These are phyloP conservation scores for Pammene fasciana DNA, from an alignment of 2,888 invertebrate species.

Conservation along the genomic window DNA sequence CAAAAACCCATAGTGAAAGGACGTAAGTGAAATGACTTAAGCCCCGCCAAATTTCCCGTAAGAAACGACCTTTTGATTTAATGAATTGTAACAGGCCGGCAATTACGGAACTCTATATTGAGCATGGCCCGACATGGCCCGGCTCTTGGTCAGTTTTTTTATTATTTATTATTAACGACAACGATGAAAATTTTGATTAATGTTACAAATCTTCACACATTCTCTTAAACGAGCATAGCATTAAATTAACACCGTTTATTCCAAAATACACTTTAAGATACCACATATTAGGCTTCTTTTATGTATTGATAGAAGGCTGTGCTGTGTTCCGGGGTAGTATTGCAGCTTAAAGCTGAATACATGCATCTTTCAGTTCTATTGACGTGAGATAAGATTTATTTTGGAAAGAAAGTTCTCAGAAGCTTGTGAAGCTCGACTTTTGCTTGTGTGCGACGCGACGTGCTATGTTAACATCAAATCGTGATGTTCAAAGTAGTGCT, in stretches of 20 bases:
- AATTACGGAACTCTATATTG: too few relatives aligned
- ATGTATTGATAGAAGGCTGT: not conserved
- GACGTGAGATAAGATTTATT: not conserved
- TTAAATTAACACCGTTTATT: constrained; percentile 4
- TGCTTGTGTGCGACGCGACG: constrained; percentile 32
- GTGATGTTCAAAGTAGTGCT: constrained; percentile 35
- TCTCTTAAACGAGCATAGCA: constrained; percentile 16
- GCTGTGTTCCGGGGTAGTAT: not conserved
- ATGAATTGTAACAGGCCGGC: too few relatives aligned
- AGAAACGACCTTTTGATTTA: too few relatives aligned
- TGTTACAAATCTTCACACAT: constrained; percentile 33
- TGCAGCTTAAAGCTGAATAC: not conserved
- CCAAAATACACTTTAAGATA: not conserved
- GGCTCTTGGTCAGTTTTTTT: too few relatives aligned
- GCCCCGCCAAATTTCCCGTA: too few relatives aligned
- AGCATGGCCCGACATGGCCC: too few relatives aligned
- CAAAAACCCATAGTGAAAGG: too few relatives aligned
- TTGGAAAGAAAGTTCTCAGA: constrained; percentile 6
- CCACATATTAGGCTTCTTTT: not conserved
- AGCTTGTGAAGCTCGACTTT: constrained; percentile 35
- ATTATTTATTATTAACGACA: constrained; percentile 4
- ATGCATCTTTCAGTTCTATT: not conserved
- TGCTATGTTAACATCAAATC: constrained; percentile 34
- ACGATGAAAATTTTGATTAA: constrained; percentile 22
- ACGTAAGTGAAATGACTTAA: too few relatives aligned